Evolutionary conservation across 2,113 vertebrate species (phyloP), one percentile per base, ranked within the genome.

Genomic region (Pseudopodoces humilis): DNA sequence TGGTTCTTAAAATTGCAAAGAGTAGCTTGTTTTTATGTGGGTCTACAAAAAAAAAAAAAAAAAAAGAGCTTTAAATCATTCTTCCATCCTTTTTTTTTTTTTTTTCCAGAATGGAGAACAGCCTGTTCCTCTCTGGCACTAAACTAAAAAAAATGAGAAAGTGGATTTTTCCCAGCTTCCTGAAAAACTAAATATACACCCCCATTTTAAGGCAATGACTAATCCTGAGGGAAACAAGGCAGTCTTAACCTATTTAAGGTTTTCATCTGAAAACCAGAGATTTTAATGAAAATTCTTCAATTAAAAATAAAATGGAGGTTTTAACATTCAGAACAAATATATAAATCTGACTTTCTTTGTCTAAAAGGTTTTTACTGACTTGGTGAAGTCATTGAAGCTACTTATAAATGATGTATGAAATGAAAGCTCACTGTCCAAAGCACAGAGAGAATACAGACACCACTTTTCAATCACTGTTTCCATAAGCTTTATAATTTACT

Each of bases 331-430:
- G n/a, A 77, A 95, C 24, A 92, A 78, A 58, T 35, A 65, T 22
- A n/a, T 33, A 67, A 10, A 17, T 71, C 23, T 81, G 52, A 60
- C 81, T 88, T 80, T 63, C 23, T 71, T 85, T 52, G 19, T 78
- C 28, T 86, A 58, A 87, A 95, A 84, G 24, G 19, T 70, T 85
- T 78, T 10, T 70, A 78, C 35, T 15, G 5, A 80, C 25, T 70
- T 68, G 18, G 18, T 65, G 46, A 53, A 95, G 59, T 52, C 56
- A 88, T 13, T 67, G 55, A 95, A 94, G 4, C 15, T 83, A 47
- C 59, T 62, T 94, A 87, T 85, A 88, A 95, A 80, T 83, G n/a
- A 91, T 71, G 64, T 79, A 85, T 91, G 50, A 92, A 95, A 91
- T 70, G 55, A 88, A 90, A 90, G 9, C 50, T 83, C n/a, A 44